Base-by-base conservation (phyloP, 1,140 invertebrate genomes). In the Leguminivora glycinivorella region DNA sequence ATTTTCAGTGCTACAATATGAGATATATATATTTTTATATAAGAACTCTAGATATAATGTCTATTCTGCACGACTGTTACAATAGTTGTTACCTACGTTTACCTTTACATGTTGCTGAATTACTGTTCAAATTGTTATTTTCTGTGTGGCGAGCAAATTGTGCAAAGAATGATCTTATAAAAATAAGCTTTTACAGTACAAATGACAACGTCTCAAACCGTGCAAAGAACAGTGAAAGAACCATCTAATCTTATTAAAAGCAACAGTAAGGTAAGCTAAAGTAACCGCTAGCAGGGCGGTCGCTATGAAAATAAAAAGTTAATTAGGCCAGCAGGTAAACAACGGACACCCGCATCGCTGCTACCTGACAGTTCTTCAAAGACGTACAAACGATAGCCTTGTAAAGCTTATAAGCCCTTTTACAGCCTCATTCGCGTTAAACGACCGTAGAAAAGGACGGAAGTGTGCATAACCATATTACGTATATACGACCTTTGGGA, bases 261-360 rank as follows among this genome's bases (percentile, higher is more conserved):
- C 19, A 22, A 52, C 47, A 52, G 40, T 17, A 43, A 52, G 47
- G 47, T 52, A 58, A 58, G 24, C 58, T n/a, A n/a, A n/a, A n/a
- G n/a, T n/a, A n/a, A n/a, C 14, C 25, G 9, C 26, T 29, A 29
- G n/a, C 58, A 7, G 25, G 58, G 58, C 25, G 58, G 72, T 72
- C 72, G 70, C 70, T 73, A 70, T 74, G 72, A 74, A 82, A 82
- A 83, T 83, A 80, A 83, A 84, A 84, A 79, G 78, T 81, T 84
- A 85, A 85, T 85, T 83, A 80, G 38, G 40, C 38, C 67, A 43
- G 47, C 71, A 80, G 78, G 82, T 85, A 83, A 83, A 83, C 81
- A 82, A 26, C 68, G 69, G 76, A 80, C 79, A 81, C 83, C 80
- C 79, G 76, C 76, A 79, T 77, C 68, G 82, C 29, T 14, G 58